A percentile compares a stretch with the other conserved stretches of the same genome.
These are phyloP conservation scores for Rhagoletis zephyria DNA, from an alignment of 1,140 invertebrate species.

Conservation along the genomic window DNA sequence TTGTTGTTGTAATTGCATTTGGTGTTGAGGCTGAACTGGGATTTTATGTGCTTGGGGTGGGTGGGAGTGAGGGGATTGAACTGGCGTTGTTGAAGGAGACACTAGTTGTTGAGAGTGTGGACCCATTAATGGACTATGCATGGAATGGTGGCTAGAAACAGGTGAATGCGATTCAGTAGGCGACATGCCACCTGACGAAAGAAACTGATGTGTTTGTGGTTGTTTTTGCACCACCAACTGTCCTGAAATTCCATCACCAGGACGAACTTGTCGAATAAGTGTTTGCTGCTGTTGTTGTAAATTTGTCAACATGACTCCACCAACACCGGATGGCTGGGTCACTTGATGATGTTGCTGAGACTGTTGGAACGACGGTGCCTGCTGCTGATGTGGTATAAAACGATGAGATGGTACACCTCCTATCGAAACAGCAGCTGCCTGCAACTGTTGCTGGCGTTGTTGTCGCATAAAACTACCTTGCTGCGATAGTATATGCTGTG, in stretches of 20 bases:
- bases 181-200: slow-evolving; percentile 65
- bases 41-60: slow-evolving; percentile 58
- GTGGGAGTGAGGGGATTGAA: slow-evolving; percentile 62
- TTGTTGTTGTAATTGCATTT: slow-evolving; percentile 58
- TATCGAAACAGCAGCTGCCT: slow-evolving; percentile 56
- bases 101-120: slow-evolving; percentile 70
- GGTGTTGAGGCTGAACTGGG: slow-evolving; percentile 58
- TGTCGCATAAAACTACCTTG: slow-evolving; percentile 54
- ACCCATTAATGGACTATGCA: slow-evolving; percentile 70
- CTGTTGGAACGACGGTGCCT: slow-evolving; percentile 60
- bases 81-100: slow-evolving; percentile 66
- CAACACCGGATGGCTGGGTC: not conserved
- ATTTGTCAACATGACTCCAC: slow-evolving; percentile 26
- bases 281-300: slow-evolving; percentile 61
- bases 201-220: slow-evolving; percentile 64
- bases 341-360: slow-evolving; percentile 63
- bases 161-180: slow-evolving; percentile 73
- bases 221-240: slow-evolving; percentile 72
- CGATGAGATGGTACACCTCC: slow-evolving; percentile 72
- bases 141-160: slow-evolving; percentile 70
- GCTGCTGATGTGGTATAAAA: slow-evolving; percentile 64
- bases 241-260: slow-evolving; percentile 54
- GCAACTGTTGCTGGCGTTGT: slow-evolving; percentile 63
- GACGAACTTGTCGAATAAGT: not conserved
- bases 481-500: slow-evolving; percentile 57